Evolutionary conservation across 2,797 vertebrate species (phyloP).

Genomic region (Xiphophorus birchmanni): DNA sequence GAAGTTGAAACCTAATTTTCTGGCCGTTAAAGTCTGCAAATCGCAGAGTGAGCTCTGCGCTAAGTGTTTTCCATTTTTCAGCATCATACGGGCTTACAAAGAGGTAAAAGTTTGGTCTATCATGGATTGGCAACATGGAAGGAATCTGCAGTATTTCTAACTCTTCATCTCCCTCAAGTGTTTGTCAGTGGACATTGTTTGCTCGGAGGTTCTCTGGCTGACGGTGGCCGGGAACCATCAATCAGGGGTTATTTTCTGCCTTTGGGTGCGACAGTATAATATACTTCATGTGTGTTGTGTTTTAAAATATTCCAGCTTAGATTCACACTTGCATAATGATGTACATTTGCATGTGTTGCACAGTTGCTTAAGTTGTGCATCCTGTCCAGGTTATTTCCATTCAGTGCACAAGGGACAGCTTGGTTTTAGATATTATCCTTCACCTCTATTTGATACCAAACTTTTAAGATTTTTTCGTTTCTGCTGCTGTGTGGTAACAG

Average conservation of each 20-base stretch:
- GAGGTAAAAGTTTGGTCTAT: not conserved
- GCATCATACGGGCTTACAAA: not conserved
- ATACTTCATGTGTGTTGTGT: not conserved
- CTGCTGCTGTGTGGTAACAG: not conserved
- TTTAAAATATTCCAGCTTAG: not conserved
- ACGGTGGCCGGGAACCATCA: not conserved
- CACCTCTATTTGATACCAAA: not conserved
- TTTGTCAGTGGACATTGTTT: not conserved
- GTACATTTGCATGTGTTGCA: not conserved
- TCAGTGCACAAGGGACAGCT: not conserved
- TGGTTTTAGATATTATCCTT: not conserved
- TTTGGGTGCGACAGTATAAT: not conserved
- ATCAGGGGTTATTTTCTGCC: not conserved
- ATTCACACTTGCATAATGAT: not conserved
- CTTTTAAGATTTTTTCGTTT: not conserved
- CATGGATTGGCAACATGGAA: not conserved
- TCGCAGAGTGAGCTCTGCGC: not conserved
- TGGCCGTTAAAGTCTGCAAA: not conserved
- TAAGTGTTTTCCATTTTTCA: not conserved
- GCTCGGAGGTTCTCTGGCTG: not conserved
- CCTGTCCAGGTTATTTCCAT: not conserved
- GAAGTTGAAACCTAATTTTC: slow-evolving; percentile 5
- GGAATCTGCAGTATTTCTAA: not conserved
- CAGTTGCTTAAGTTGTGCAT: not conserved
- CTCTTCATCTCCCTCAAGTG: not conserved